Evolutionary conservation across 1,140 invertebrate genomes (phyloP).

Genomic region (Aphaenogaster rudis): DNA sequence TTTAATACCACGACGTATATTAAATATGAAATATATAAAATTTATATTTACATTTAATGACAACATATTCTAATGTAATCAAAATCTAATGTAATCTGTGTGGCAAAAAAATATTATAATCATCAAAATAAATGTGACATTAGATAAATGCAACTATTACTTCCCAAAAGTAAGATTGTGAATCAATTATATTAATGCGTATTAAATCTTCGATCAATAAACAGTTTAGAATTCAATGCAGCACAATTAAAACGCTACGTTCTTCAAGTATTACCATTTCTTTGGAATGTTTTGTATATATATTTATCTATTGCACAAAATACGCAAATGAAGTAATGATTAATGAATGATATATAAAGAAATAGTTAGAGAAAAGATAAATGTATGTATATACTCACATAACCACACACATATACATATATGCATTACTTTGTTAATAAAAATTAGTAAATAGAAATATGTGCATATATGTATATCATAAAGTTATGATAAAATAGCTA

Average conservation of each 20-base stretch:
- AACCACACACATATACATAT: slow-evolving; percentile 11
- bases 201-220: slow-evolving; percentile 38
- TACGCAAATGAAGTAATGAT: slow-evolving; percentile 24
- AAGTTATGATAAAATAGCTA: slow-evolving; percentile 36
- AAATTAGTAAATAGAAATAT: slow-evolving; percentile 33
- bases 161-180: background rate
- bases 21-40: slow-evolving; percentile 27
- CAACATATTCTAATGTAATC: slow-evolving; percentile 9
- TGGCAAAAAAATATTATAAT: slow-evolving; percentile 49
- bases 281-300: slow-evolving; percentile 59
- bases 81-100: slow-evolving; percentile 6
- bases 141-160: slow-evolving; percentile 58
- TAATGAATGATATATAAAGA: slow-evolving; percentile 44
- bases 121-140: slow-evolving; percentile 24
- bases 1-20: slow-evolving; percentile 22
- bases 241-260: slow-evolving; percentile 17
- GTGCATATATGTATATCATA: background rate
- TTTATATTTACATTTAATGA: slow-evolving; percentile 44
- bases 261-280: slow-evolving; percentile 47
- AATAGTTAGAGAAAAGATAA: slow-evolving; percentile 4
- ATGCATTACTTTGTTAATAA: background rate
- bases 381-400: slow-evolving; percentile 13
- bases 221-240: slow-evolving; percentile 37
- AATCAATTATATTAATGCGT: background rate
- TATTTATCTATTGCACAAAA: slow-evolving; percentile 35